Percentiles rank a stretch among this genome's conserved stretches.
Conservation (phyloP, 23 tunicate species). For the Aplidium turbinatum region DNA sequence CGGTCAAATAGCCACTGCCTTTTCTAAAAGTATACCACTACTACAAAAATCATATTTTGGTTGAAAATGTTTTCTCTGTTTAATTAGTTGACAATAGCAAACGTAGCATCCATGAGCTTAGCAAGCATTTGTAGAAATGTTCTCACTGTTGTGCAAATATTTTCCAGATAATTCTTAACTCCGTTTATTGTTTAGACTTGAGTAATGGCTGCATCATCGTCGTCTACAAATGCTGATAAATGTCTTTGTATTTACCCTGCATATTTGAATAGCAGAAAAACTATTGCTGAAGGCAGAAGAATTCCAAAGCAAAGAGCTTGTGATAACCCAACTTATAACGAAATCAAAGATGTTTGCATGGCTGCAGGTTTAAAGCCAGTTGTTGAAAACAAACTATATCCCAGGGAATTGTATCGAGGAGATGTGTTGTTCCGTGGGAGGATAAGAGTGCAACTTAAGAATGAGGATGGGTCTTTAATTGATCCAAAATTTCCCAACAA, state of each 20-base stretch:
- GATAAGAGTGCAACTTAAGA: constrained; percentile 55
- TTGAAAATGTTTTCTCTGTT: no score
- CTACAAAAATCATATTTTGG: no score
- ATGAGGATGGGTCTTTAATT: constrained; percentile 46
- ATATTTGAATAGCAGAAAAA: constrained; percentile 77
- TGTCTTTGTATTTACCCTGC: constrained; percentile 94
- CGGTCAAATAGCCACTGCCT: no score
- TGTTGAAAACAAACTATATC: constrained; percentile 81
- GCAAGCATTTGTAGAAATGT: no score
- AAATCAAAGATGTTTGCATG: constrained; percentile 78
- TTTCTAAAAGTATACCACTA: no score
- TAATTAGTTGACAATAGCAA: no score
- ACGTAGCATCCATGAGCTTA: no score
- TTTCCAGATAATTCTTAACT: no score
- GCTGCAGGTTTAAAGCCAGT: constrained; percentile 73
- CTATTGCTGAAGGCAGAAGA: constrained; percentile 84
- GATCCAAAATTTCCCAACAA: constrained; percentile 52
- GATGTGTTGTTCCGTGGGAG: constrained; percentile 63
- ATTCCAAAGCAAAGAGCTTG: constrained; percentile 65
- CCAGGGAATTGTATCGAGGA: constrained; percentile 67
- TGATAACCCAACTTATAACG: constrained; percentile 81
- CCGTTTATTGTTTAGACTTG: no score
- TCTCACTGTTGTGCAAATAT: no score
- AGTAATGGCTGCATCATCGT: no score
- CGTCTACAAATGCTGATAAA: no score